phyloP scores from a whole-genome alignment of 2,797 vertebrate species.

The Tympanoctomys barrerae region DNA sequence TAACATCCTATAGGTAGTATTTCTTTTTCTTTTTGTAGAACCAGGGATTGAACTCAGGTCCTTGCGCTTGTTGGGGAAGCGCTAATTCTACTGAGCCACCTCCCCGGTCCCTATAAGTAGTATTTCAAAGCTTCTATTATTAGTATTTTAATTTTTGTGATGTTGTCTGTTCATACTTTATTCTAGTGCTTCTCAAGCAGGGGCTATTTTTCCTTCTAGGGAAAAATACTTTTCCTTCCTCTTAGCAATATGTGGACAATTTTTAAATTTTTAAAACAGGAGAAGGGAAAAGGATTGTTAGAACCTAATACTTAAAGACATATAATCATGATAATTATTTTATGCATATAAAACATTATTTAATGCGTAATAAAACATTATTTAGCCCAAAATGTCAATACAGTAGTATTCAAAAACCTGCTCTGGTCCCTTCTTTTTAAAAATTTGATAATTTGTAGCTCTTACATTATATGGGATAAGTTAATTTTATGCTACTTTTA shows the following conservation, averaged over 20 bases:
- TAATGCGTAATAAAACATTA: background rate
- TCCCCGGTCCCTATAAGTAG: background rate
- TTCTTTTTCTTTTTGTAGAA: background rate
- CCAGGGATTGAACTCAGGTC: no score
- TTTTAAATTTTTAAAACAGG: background rate
- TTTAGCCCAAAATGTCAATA: background rate
- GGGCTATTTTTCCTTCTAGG: background rate
- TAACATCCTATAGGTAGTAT: background rate
- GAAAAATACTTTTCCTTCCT: no score
- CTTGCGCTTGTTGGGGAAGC: no score
- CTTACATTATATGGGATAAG: background rate
- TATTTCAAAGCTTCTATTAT: background rate
- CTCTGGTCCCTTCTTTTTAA: background rate
- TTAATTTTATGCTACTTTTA: slow-evolving; percentile 19
- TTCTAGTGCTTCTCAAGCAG: background rate
- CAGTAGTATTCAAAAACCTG: background rate
- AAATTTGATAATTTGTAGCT: background rate
- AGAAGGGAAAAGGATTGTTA: background rate
- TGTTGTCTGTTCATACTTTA: background rate
- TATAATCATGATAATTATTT: background rate
- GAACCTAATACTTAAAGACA: background rate
- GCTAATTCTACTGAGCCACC: no score
- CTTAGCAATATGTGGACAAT: background rate
- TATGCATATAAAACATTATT: background rate
- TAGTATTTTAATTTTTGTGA: background rate